Conservation (phyloP, 1,140 invertebrate genomes). For the Kradibia gibbosae region DNA sequence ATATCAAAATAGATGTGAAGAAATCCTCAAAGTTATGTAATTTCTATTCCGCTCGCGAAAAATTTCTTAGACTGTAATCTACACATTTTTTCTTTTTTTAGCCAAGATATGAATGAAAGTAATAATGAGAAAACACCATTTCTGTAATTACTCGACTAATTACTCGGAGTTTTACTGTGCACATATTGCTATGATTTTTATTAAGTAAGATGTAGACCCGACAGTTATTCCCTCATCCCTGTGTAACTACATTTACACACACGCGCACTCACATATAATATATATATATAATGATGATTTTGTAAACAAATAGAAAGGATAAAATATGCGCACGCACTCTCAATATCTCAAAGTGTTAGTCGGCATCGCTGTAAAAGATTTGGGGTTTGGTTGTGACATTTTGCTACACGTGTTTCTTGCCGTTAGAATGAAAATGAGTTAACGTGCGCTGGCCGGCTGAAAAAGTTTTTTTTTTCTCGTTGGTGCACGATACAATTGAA, state of each 20-base stretch:
- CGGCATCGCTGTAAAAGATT: constrained; percentile 48
- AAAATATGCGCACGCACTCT: neutral
- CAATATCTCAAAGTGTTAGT: constrained; percentile 44
- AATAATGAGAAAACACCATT: constrained; percentile 52
- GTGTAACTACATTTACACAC: too few species aligned
- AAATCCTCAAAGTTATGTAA: constrained; percentile 16
- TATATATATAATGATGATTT: too few species aligned
- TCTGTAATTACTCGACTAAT: constrained; percentile 58
- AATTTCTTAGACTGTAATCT: neutral
- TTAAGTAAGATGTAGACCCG: too few species aligned
- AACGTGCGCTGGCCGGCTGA: constrained; percentile 14
- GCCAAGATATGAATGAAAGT: constrained; percentile 38
- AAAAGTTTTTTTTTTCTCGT: constrained; percentile 34
- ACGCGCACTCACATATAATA: too few species aligned
- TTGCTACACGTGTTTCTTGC: neutral
- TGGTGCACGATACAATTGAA: constrained; percentile 22
- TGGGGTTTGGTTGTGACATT: neutral
- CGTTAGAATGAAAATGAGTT: neutral
- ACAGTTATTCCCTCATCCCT: too few species aligned
- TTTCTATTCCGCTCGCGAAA: neutral
- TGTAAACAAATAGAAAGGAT: too few species aligned
- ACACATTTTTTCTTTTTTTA: constrained; percentile 15
- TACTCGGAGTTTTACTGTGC: constrained; percentile 44
- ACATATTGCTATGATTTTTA: constrained; percentile 50
- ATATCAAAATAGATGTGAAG: neutral